Evolutionary conservation across 2,888 invertebrate genomes (phyloP), one percentile per base, ranked within the genome.

Genomic region (Lepidochrysops patricia): DNA sequence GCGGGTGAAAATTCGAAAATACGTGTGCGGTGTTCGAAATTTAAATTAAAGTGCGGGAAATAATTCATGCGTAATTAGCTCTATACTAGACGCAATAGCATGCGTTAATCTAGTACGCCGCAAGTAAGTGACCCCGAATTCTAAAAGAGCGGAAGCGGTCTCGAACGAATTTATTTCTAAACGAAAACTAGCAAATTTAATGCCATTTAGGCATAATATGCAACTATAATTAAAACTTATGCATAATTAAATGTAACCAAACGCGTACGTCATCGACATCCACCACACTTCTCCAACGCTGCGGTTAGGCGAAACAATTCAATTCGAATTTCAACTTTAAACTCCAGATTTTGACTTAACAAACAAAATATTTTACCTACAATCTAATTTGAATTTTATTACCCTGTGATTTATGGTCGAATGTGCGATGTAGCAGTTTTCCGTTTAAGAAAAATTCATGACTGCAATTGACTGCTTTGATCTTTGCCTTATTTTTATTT

Each of bases 301-400:
- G 43, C 43, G 43, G 43, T 43, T 43, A 43, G 19, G 13, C 43
- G 43, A 43, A 43, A 43, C 43, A 43, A 43, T 43, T 43, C 43
- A 43, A 43, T 43, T 43, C 19, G 9, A 23, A 37, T 19, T 43
- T 43, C 19, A 43, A 23, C 43, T 43, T 43, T 43, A 43, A 19
- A 43, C 9, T 23, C 23, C 19, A 9, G 43, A 43, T 23, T 43
- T 43, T 23, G 19, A 23, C 43, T 12, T 9, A 19, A 19, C 37
- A 37, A 37, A 37, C 15, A 29, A 29, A 29, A 9, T n/a, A n/a
- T 29, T 37, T n/a, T 2, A 49, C 25, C 12, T 23, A 25, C 26
- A 50, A 50, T 26, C n/a, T 12, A 12, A 26, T 26, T 50, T 50
- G 6, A 26, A 50, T 13, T 4, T 25, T 50, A 26, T 6, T 29